A percentile compares a stretch with the other conserved stretches of the same genome.
Conservation (phyloP, 2,888 invertebrate genomes). For the Gymnocheta viridis region DNA sequence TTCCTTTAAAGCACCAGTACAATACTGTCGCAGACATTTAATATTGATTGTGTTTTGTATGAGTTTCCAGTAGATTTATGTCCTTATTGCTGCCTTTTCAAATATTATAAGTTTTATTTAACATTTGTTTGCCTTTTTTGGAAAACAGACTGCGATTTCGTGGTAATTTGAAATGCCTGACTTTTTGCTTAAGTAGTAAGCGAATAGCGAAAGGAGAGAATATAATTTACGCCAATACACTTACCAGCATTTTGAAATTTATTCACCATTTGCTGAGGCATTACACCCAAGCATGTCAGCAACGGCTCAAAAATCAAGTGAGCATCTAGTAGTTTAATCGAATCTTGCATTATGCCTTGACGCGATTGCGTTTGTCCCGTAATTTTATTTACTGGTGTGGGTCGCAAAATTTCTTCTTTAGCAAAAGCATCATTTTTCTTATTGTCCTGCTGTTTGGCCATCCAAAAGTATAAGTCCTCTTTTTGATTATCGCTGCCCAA, state of each 20-base stretch:
- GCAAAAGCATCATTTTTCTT: slow-evolving; percentile 77
- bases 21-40: no score
- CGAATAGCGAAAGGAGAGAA: no score
- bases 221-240: slow-evolving; percentile 32
- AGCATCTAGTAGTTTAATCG: slow-evolving; percentile 93
- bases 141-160: no score
- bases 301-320: slow-evolving; percentile 97
- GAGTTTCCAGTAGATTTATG: no score
- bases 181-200: no score
- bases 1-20: no score
- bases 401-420: slow-evolving; percentile 84
- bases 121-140: no score
- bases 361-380: slow-evolving; percentile 82
- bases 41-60: no score
- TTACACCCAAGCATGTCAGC: slow-evolving; percentile 93
- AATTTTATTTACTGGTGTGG: slow-evolving; percentile 82
- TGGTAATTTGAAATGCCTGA: no score
- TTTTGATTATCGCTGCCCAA: slow-evolving; percentile 84
- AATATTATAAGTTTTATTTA: no score
- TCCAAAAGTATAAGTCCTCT: slow-evolving; percentile 98
- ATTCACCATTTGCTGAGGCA: slow-evolving; percentile 90
- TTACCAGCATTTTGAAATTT: slow-evolving; percentile 80
- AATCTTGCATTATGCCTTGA: slow-evolving; percentile 90
- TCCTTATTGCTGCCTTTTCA: no score
- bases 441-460: slow-evolving; percentile 92